Evolutionary conservation across 2,888 invertebrate species (phyloP).

Genomic region (Entomobrya multifasciata): DNA sequence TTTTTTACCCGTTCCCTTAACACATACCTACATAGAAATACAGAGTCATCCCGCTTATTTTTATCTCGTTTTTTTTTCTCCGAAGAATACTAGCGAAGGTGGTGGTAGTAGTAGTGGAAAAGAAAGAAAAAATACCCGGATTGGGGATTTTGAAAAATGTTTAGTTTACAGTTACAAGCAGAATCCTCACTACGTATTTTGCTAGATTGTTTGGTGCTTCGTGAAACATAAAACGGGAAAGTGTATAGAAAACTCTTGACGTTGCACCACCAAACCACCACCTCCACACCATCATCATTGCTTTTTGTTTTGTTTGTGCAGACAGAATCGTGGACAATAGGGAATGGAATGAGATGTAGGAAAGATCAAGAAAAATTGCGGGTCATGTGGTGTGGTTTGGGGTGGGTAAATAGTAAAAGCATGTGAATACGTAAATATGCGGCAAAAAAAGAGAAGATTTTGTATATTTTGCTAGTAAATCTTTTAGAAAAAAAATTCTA

Average conservation of each 20-base stretch:
- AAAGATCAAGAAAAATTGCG: constrained; percentile 66
- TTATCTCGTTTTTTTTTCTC: constrained; percentile 22
- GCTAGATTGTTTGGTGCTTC: too few species aligned
- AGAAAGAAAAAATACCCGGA: constrained; percentile 17
- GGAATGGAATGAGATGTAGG: constrained; percentile 11
- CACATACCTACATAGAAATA: background rate
- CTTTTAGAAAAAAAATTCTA: background rate
- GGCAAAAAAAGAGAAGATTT: background rate
- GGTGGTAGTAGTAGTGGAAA: background rate
- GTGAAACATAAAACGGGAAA: too few species aligned
- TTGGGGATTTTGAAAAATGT: constrained; percentile 66
- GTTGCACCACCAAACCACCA: too few species aligned
- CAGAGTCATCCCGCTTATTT: background rate
- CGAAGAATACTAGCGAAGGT: background rate
- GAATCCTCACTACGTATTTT: background rate
- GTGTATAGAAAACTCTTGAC: too few species aligned
- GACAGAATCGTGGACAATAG: background rate
- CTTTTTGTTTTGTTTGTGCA: constrained; percentile 17
- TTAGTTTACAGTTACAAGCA: constrained; percentile 60
- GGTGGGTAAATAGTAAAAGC: background rate
- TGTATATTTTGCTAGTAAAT: too few species aligned
- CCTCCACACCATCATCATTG: background rate
- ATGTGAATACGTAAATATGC: background rate
- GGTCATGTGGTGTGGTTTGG: background rate
- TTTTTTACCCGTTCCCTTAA: background rate